Evolutionary conservation across 2,797 vertebrate genomes (phyloP), one percentile per base, ranked within the genome.

Genomic region (Rhadinocentrus ornatus): DNA sequence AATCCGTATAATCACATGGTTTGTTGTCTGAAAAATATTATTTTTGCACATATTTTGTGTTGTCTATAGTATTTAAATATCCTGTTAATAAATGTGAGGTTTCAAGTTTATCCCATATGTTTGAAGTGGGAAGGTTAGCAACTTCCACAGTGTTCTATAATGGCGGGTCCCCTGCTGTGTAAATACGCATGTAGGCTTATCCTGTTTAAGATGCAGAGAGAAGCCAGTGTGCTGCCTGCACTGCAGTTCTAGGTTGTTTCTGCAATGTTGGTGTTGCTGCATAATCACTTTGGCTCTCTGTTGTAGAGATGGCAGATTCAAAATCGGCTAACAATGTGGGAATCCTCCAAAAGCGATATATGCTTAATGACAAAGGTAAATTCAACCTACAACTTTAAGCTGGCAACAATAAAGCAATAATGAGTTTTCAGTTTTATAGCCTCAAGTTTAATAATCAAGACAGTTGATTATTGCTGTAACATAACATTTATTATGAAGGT

Each of bases 291-390:
- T 65, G 27, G 10, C 39, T 83, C 48, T 88, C 64, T 82, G 34
- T 85, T 85, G 44, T 55, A 93, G 91, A 93, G 55, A 65, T 63
- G 57, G 31, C 78, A 37, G 91, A 92, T 13, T 16, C 67, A 41
- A 87, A 82, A 59, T 50, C 60, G 78, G 75, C 57, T 7, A 83
- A 78, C 20, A 55, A 44, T 58, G 75, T 57, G 68, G 53, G 68
- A 11, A 59, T 71, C 53, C 32, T 52, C 59, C 77, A 63, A 24
- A 74, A 87, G 60, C 56, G 50, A 78, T 62, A 24, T 71, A 69
- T 64, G 53, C 82, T 88, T 4, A 92, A 84, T 13, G 63, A 90
- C 65, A 84, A 78, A 88, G 92, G 91, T 93, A 84, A 84, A 75
- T 68, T 18, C 10, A 22, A 59, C 31, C 12, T 31, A 16, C 52